Base-by-base conservation (phyloP, 2,888 invertebrate genomes). In the Cosmia trapezina region DNA sequence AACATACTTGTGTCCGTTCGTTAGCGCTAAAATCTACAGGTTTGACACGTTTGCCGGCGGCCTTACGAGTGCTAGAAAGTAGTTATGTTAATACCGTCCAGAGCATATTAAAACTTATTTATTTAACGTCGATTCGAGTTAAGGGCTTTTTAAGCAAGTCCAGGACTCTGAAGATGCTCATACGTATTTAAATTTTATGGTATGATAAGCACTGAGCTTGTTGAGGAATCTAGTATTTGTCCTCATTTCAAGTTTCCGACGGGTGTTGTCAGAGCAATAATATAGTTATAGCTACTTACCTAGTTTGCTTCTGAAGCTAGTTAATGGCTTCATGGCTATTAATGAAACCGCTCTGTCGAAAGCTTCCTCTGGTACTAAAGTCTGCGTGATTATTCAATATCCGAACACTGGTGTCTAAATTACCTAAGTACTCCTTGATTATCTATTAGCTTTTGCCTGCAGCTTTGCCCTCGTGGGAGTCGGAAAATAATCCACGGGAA, bases 61-160 rank as follows among this genome's bases (percentile, higher is more conserved):
- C 66, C 56, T 81, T 70, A 73, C 47, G n/a, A 57, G 76, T 60
- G 59, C 62, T 81, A 80, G 80, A 80, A 82, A 80, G 80, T 80
- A 64, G 80, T 77, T 80, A 81, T 80, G 82, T n/a, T 77, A 81
- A 81, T 80, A 64, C 14, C 28, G 53, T 57, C 70, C 43, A 64
- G 14, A 60, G 19, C 59, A 49, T 45, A 63, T 54, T 57, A 37
- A 60, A 45, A 62, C 53, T 47, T 80, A 78, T 80, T 73, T 64
- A 60, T 61, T 68, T 56, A 3, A 65, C 2, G 22, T 53, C 3
- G 11, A 3, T 12, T 37, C 4, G n/a, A 4, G 33, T 28, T 56
- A 70, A 45, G 49, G 70, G n/a, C 19, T 47, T 59, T 2, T 51
- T n/a, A 1, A 37, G 43, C 59, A 22, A 45, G 45, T 33, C 56